These are phyloP conservation scores for Aphaenogaster ashmeadi DNA, from an alignment of 1,140 invertebrate genomes.

Conservation along the genomic window DNA sequence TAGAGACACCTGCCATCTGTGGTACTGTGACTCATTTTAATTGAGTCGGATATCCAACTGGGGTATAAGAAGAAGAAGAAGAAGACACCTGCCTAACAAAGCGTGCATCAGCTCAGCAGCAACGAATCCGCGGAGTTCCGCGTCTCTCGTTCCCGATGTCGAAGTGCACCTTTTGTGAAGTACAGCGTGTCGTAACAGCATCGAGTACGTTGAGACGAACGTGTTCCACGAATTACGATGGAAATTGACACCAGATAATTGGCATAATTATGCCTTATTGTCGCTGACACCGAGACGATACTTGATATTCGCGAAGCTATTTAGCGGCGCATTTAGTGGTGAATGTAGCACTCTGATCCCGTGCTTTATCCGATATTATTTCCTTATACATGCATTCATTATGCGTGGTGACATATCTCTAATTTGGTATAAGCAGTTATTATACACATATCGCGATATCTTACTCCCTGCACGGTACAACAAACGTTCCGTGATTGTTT, in stretches of 20 bases:
- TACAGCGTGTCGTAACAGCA: neutral
- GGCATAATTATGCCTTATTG: conserved; percentile 46
- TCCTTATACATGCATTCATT: conserved; percentile 21
- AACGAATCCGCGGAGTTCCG: neutral
- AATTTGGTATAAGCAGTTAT: conserved; percentile 43
- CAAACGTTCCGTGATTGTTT: conserved; percentile 43
- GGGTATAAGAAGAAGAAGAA: no score
- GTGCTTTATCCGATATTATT: conserved; percentile 32
- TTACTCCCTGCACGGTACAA: conserved; percentile 2
- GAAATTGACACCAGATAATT: conserved; percentile 45
- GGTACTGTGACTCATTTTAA: no score
- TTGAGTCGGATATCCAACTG: no score
- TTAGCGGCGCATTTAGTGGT: conserved; percentile 7
- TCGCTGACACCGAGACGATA: neutral
- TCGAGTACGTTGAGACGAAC: conserved; percentile 5
- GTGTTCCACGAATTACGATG: conserved; percentile 17
- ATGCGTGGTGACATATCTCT: conserved; percentile 9
- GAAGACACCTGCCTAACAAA: conserved; percentile 67
- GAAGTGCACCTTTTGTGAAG: conserved; percentile 3
- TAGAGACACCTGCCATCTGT: conserved; percentile 69
- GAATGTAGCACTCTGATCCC: conserved; percentile 13
- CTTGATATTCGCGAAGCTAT: conserved; percentile 19
- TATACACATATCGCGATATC: neutral
- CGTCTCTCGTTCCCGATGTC: conserved; percentile 1
- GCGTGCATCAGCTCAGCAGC: conserved; percentile 51